A percentile compares a stretch with the other conserved stretches of the same genome.
Conservation (phyloP, 2,797 vertebrate genomes). For the Hippoglossus hippoglossus region DNA sequence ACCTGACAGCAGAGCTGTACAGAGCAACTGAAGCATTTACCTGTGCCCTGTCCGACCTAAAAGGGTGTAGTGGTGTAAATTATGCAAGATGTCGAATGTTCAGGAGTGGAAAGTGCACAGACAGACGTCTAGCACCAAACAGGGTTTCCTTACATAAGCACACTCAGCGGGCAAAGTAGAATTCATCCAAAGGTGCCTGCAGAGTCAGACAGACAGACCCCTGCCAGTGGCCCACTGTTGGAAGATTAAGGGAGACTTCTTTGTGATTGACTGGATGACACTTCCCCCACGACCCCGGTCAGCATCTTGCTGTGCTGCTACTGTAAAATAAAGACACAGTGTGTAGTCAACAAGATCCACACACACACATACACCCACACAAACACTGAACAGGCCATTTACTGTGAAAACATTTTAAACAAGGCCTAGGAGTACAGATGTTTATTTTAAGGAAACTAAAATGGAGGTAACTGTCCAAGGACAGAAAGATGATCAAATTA, state of each 20-base stretch:
- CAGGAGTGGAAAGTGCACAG: not conserved
- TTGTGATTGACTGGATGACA: not conserved
- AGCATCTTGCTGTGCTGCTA: too few species aligned
- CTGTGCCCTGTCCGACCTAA: not conserved
- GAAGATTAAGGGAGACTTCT: not conserved
- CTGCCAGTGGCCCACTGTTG: not conserved
- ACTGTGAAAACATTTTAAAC: too few species aligned
- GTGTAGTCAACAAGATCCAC: too few species aligned
- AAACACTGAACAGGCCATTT: too few species aligned
- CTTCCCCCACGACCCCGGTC: too few species aligned
- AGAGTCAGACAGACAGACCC: not conserved
- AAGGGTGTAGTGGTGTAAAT: not conserved
- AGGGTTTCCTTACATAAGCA: not conserved
- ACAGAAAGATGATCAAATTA: too few species aligned
- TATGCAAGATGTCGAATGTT: conserved; percentile 1
- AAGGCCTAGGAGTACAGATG: too few species aligned
- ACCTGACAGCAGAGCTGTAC: not conserved
- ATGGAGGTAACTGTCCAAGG: too few species aligned
- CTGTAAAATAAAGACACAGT: too few species aligned
- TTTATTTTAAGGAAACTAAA: too few species aligned
- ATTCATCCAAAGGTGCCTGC: not conserved
- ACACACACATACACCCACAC: too few species aligned
- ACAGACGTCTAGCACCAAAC: not conserved
- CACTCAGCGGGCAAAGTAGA: not conserved
- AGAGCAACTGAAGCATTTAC: not conserved